phyloP scores from a whole-genome alignment of 92 coral and sea anemone species.

The Meandrina meandrites region DNA sequence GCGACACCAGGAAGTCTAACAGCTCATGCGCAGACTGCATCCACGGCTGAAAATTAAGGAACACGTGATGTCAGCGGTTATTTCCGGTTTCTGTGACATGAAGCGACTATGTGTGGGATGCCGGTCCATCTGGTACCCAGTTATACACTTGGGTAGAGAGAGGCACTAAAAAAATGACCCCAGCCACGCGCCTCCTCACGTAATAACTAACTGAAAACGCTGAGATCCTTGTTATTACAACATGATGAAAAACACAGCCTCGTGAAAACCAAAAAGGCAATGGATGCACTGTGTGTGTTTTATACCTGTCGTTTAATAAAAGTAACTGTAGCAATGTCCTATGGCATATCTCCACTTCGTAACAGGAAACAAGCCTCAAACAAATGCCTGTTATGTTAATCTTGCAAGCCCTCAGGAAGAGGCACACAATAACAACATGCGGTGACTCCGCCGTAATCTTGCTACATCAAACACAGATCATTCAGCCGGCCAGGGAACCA shows the following conservation, averaged over 20 bases:
- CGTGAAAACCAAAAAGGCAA: neutral
- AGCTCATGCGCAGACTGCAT: conserved; percentile 78
- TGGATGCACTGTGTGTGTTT: neutral
- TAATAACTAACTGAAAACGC: neutral
- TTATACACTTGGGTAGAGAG: too few species aligned
- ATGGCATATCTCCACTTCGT: conserved; percentile 12
- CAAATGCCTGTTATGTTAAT: conserved; percentile 49
- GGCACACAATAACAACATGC: conserved; percentile 15
- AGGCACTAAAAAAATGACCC: too few species aligned
- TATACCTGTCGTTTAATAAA: neutral
- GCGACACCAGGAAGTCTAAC: conserved; percentile 83
- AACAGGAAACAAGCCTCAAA: conserved; percentile 56
- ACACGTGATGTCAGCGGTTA: neutral
- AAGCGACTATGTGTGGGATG: too few species aligned
- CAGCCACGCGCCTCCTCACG: too few species aligned
- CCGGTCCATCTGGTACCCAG: too few species aligned
- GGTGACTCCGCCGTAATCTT: conserved; percentile 38
- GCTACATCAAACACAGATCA: neutral
- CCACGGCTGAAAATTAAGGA: conserved; percentile 64
- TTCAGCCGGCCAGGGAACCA: neutral
- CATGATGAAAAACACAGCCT: neutral
- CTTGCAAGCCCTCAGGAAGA: conserved; percentile 64
- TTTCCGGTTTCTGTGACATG: too few species aligned
- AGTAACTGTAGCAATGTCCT: conserved; percentile 27
- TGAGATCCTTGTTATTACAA: too few species aligned